phyloP scores from a whole-genome alignment of 2,888 invertebrate species.

The Uropetala carovei region DNA sequence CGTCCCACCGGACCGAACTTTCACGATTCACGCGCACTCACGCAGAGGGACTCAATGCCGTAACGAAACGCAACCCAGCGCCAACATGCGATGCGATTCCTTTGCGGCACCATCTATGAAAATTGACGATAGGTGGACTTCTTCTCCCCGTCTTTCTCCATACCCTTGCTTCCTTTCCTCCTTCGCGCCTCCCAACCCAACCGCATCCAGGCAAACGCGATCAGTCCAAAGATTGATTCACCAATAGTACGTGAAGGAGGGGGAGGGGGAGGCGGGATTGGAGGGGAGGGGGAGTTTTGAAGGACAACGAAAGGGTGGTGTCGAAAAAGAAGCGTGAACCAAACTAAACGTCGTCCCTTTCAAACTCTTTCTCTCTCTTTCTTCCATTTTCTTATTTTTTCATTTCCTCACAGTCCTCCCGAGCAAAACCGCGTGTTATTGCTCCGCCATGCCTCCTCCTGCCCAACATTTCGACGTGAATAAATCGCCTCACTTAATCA shows the following conservation, averaged over 20 bases:
- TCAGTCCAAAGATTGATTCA: background rate
- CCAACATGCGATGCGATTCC: no score
- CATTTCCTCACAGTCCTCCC: background rate
- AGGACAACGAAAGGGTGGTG: background rate
- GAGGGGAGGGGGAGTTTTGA: background rate
- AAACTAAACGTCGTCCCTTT: slow-evolving; percentile 16
- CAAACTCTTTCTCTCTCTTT: background rate
- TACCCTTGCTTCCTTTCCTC: background rate
- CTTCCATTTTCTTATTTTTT: background rate
- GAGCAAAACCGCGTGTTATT: slow-evolving; percentile 60
- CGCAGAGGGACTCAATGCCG: no score
- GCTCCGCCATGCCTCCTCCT: slow-evolving; percentile 37
- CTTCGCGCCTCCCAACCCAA: background rate
- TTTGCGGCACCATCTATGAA: no score
- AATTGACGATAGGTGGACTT: no score
- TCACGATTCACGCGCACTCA: no score
- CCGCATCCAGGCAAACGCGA: background rate
- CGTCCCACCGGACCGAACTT: no score
- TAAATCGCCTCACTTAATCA: slow-evolving; percentile 43
- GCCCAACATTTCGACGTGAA: slow-evolving; percentile 42
- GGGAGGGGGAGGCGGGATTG: background rate
- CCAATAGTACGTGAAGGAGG: background rate
- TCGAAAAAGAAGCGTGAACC: background rate
- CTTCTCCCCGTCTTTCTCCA: background rate
- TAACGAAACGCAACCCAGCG: no score